Conservation (phyloP, 2,888 invertebrate genomes). For the Ashinkailepas kermadecensis region DNA sequence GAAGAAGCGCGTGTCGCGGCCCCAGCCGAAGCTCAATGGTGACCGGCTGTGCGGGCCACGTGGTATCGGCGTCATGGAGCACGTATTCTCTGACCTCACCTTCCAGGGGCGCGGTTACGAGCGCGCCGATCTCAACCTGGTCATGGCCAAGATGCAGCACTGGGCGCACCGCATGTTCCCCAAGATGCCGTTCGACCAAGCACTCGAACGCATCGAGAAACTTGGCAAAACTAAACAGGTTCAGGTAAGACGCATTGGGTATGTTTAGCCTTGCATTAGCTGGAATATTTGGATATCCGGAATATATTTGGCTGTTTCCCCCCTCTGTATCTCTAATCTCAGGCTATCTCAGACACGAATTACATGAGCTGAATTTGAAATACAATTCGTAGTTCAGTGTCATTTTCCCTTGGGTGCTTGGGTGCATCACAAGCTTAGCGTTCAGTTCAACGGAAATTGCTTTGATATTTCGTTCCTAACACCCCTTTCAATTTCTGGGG, state of each 20-base stretch:
- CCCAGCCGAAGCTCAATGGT: conserved; percentile 58
- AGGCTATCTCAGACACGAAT: too few species aligned
- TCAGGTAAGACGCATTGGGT: conserved; percentile 49
- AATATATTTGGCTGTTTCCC: too few species aligned
- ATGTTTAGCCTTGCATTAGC: too few species aligned
- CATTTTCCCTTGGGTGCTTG: too few species aligned
- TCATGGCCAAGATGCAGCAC: conserved; percentile 77
- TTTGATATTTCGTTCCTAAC: too few species aligned
- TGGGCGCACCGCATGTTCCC: conserved; percentile 92
- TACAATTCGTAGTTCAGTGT: too few species aligned
- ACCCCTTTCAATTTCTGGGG: too few species aligned
- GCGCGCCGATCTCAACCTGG: conserved; percentile 65
- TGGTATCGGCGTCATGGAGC: conserved; percentile 71
- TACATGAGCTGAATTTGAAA: too few species aligned
- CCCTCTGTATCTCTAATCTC: too few species aligned
- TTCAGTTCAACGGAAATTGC: too few species aligned
- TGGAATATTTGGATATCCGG: too few species aligned
- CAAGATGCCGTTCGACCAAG: conserved; percentile 78
- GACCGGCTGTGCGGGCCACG: conserved; percentile 62
- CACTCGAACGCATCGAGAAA: conserved; percentile 66
- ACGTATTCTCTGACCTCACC: conserved; percentile 70
- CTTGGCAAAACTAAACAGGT: conserved; percentile 73
- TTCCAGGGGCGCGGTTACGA: conserved; percentile 77
- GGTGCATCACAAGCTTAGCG: too few species aligned
- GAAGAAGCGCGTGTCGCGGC: conserved; percentile 55